phyloP scores from a whole-genome alignment of 2,113 vertebrate species.

The Gymnarchus niloticus region DNA sequence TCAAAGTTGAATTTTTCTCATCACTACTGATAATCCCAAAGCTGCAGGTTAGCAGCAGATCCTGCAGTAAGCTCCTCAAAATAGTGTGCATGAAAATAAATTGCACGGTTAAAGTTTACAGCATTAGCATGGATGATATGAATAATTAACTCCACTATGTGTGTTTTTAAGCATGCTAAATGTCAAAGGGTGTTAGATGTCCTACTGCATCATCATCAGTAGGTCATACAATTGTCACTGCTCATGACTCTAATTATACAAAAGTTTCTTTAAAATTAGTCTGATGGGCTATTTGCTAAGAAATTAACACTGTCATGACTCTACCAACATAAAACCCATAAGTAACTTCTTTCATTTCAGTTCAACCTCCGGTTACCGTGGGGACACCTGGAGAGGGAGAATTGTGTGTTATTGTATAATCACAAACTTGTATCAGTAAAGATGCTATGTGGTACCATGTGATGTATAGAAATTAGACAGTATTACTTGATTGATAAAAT shows the following conservation, averaged over 20 bases:
- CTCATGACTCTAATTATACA: neutral
- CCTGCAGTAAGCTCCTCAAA: neutral
- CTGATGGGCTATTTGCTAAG: neutral
- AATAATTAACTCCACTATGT: neutral
- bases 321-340: neutral
- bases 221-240: neutral
- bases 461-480: neutral
- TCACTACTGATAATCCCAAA: too few species aligned
- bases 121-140: neutral
- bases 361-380: neutral
- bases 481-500: neutral
- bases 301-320: neutral
- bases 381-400: neutral
- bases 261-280: neutral
- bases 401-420: neutral
- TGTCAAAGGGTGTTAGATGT: neutral
- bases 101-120: neutral
- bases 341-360: neutral
- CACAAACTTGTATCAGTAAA: neutral
- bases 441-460: neutral
- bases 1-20: neutral
- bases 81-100: neutral
- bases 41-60: neutral
- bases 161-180: neutral
- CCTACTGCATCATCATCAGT: neutral